Base-by-base conservation (phyloP, 2,797 vertebrate genomes). In the Channa striata region DNA sequence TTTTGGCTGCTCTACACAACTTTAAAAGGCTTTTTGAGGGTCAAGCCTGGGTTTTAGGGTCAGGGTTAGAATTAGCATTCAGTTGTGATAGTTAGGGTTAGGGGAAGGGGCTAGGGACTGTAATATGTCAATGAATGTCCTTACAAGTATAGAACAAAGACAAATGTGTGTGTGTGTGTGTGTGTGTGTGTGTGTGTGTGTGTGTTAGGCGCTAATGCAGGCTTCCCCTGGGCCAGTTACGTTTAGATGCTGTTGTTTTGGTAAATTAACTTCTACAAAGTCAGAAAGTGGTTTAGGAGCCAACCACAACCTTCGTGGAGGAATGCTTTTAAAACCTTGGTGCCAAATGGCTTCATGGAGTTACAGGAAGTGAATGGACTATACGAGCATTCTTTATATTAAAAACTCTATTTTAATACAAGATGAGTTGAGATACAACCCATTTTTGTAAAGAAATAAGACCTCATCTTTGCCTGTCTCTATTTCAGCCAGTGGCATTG, bases 181-280 rank as follows among this genome's bases (percentile, higher is more conserved):
- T 85, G 85, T 42, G 54, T 39, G 72, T 82, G 65, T 77, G 49
- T 52, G 54, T 58, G 23, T 62, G 51, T 59, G 61, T 53, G 59
- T 60, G 25, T 60, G 53, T 66, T 63, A 59, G 53, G 77, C 12
- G 46, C 80, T 85, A 86, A 80, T 79, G 61, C 85, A 66, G 68
- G 73, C 64, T 48, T 76, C 59, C 73, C 68, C 4, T 21, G 64
- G 60, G 71, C 62, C 67, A 73, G 66, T 80, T 68, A 67, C 68
- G 56, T 85, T 84, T 74, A 71, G 51, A 70, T 14, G 60, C 53
- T 74, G 71, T 81, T 74, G 71, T 81, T 81, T 82, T 37, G 20
- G 70, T 52, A 19, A 74, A 83, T 87, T 67, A 61, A 77, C 60
- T 60, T 68, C 49, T 23, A 46, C 62, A 59, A 67, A 73, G 69